Percentiles rank a stretch among this genome's conserved stretches.
Evolutionary conservation across 2,888 invertebrate genomes (phyloP).

Genomic region (Chrysodeixis includens): DNA sequence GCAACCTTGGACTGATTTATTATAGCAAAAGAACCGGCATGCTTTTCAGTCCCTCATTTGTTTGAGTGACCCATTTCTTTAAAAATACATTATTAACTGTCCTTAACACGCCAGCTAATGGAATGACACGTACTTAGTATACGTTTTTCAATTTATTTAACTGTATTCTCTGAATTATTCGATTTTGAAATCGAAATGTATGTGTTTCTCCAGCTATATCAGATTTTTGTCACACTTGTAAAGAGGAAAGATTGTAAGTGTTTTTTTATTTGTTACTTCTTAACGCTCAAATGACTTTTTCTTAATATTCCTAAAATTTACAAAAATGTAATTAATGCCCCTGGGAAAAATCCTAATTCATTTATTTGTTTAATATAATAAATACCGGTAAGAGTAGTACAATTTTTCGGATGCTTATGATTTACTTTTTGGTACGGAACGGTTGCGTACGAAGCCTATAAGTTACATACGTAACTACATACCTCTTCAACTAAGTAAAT

Average conservation of each 20-base stretch:
- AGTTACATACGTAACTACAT: neutral
- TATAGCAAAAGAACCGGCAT: conserved; percentile 3
- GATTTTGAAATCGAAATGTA: neutral
- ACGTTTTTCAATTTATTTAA: neutral
- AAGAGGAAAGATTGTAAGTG: no score
- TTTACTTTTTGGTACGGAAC: no score
- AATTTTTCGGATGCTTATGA: no score
- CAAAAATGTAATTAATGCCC: no score
- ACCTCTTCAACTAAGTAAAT: neutral
- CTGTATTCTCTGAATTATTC: neutral
- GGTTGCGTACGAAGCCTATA: neutral
- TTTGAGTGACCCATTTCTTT: conserved; percentile 1
- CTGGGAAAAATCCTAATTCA: no score
- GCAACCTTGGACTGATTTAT: conserved; percentile 1
- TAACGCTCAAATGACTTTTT: no score
- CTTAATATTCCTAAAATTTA: no score
- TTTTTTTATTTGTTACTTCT: no score
- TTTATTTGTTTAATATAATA: no score
- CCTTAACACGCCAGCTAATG: conserved; percentile 1
- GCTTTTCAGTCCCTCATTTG: conserved; percentile 4
- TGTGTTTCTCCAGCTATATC: no score
- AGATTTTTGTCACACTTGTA: no score
- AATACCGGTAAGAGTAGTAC: no score
- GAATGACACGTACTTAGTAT: neutral
- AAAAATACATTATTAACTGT: conserved; percentile 4